These are phyloP conservation scores for Solenodon paradoxus DNA, from an alignment of 2,113 vertebrate species.

Conservation along the genomic window DNA sequence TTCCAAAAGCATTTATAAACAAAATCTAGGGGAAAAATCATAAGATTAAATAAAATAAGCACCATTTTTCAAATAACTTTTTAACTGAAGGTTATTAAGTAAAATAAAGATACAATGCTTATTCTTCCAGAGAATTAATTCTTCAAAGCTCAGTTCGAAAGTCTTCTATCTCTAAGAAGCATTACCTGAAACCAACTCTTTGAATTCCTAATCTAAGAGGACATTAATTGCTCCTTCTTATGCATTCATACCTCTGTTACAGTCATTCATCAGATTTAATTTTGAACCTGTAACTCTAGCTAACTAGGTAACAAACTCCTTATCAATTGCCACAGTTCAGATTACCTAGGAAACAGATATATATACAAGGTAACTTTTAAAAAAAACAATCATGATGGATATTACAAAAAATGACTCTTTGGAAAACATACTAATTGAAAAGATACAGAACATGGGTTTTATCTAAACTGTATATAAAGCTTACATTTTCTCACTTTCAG, in stretches of 20 bases:
- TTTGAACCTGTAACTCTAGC: not conserved
- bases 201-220: not conserved
- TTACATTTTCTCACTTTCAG: too few relatives aligned
- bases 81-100: not conserved
- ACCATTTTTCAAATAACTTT: not conserved
- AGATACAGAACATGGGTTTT: not conserved
- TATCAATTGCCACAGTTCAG: not conserved
- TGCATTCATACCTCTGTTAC: not conserved
- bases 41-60: not conserved
- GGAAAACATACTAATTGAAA: not conserved
- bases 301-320: not conserved
- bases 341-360: not conserved
- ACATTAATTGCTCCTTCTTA: not conserved
- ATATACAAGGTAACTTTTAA: not conserved
- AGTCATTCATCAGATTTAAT: not conserved
- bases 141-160: not conserved
- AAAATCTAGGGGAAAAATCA: slow-evolving; percentile 65
- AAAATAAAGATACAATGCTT: not conserved
- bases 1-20: slow-evolving; percentile 80
- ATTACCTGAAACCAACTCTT: not conserved
- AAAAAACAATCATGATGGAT: not conserved
- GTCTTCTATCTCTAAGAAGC: not conserved
- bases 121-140: slow-evolving; percentile 3
- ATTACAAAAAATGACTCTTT: not conserved
- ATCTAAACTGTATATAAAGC: not conserved